Percentiles rank a stretch among this genome's conserved stretches.
These are phyloP conservation scores for Hyperopisus bebe DNA, from an alignment of 2,113 vertebrate genomes.

Conservation along the genomic window DNA sequence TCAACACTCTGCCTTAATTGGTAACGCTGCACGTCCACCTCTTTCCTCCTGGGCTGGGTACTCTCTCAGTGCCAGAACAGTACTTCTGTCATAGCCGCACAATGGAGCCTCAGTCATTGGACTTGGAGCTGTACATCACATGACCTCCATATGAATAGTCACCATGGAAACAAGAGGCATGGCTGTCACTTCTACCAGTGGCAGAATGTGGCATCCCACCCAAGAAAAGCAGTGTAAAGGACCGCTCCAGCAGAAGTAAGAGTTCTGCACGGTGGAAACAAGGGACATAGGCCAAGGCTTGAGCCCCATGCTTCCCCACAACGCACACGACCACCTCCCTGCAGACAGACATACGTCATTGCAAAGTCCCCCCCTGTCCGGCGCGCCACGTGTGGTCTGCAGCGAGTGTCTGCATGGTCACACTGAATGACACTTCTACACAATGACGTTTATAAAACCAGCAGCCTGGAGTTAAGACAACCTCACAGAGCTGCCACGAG, in stretches of 20 bases:
- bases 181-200: neutral
- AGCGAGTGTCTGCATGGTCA: neutral
- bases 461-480: neutral
- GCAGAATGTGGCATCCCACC: neutral
- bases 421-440: neutral
- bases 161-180: conserved; percentile 14
- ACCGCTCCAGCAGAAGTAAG: neutral
- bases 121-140: neutral
- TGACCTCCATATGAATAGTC: neutral
- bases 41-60: neutral
- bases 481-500: neutral
- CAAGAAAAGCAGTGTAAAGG: neutral
- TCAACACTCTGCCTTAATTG: neutral
- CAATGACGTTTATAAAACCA: neutral
- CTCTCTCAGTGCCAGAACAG: neutral
- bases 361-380: neutral
- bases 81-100: neutral
- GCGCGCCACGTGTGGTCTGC: neutral
- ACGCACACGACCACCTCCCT: neutral
- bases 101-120: conserved; percentile 11
- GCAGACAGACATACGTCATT: neutral
- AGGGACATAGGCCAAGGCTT: neutral
- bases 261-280: neutral
- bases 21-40: neutral
- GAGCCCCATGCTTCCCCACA: neutral